A percentile compares a stretch with the other conserved stretches of the same genome.
phyloP scores from a whole-genome alignment of 2,888 invertebrate species.

The Dendrolimus houi region DNA sequence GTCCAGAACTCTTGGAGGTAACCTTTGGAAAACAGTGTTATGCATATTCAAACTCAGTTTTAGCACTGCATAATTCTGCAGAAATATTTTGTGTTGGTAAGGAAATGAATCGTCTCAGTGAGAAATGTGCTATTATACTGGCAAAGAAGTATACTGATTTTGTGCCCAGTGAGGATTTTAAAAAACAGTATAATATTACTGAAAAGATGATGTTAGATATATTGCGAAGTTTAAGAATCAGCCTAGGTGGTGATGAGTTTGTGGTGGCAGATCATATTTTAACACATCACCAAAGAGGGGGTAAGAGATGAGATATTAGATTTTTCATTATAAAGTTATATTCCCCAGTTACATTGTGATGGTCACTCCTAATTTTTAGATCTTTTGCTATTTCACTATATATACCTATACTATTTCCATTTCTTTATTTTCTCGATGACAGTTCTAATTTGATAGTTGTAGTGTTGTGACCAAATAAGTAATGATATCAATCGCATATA shows the following conservation, averaged over 20 bases:
- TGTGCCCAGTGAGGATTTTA: conserved; percentile 67
- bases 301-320: conserved; percentile 33
- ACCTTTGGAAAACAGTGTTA: conserved; percentile 68
- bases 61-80: conserved; percentile 78
- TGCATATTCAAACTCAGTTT: conserved; percentile 75
- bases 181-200: conserved; percentile 69
- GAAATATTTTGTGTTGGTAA: conserved; percentile 78
- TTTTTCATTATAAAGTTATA: background rate
- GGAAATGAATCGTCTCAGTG: conserved; percentile 70
- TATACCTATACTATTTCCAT: too few species aligned
- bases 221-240: conserved; percentile 54
- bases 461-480: too few species aligned
- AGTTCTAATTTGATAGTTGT: too few species aligned
- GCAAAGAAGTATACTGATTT: conserved; percentile 78
- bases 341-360: background rate
- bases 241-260: conserved; percentile 67
- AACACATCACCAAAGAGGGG: conserved; percentile 81
- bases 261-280: conserved; percentile 76
- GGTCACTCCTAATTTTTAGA: too few species aligned
- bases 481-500: too few species aligned
- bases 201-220: conserved; percentile 78
- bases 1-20: conserved; percentile 71
- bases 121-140: conserved; percentile 60
- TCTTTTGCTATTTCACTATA: too few species aligned
- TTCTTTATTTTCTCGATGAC: too few species aligned